Base-by-base conservation (phyloP, 2,113 vertebrate species). In the Sakesphorus luctuosus region DNA sequence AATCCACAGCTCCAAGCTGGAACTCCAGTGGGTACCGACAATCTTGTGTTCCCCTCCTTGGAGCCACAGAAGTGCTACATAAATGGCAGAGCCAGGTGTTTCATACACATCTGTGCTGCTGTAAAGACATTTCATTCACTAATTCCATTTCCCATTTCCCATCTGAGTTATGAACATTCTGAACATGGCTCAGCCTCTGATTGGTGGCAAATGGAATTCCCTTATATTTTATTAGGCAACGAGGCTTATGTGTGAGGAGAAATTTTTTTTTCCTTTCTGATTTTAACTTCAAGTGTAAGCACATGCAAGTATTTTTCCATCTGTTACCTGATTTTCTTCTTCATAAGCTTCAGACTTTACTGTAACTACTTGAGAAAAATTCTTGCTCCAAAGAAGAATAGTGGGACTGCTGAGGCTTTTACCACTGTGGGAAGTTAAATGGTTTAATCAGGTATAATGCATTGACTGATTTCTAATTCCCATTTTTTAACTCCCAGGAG, bases 181-280 rank as follows among this genome's bases (percentile, higher is more conserved):
- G 55, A 78, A 73, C 12, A 56, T 38, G 38, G 61, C 52, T 77
- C 52, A 81, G 69, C 33, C 33, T 89, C 46, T 4, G 1, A 8
- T 25, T 47, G 26, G 35, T 29, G 16, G 52, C 68, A 91, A 47
- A 82, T 74, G 69, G 43, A 50, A 43, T 89, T 40, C 73, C 35
- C 40, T 81, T 73, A 23, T 20, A 75, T 89, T 84, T 91, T 50
- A 68, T 52, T 75, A 84, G 29, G 44, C 44, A 87, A 14, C 8
- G 3, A 91, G 46, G 23, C 20, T 82, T 93, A 75, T 56, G 47
- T 82, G 18, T 35, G 35, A n/a, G 38, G 56, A 89, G 35, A 89
- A 7, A 10, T 23, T 78, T 94, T 94, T 68, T 75, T 79, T 93
- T 91, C 74, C 77, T 93, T 75, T 78, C 74, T 84, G 43, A 72